phyloP scores from a whole-genome alignment of 23 tunicate genomes.

The Aplidium turbinatum region DNA sequence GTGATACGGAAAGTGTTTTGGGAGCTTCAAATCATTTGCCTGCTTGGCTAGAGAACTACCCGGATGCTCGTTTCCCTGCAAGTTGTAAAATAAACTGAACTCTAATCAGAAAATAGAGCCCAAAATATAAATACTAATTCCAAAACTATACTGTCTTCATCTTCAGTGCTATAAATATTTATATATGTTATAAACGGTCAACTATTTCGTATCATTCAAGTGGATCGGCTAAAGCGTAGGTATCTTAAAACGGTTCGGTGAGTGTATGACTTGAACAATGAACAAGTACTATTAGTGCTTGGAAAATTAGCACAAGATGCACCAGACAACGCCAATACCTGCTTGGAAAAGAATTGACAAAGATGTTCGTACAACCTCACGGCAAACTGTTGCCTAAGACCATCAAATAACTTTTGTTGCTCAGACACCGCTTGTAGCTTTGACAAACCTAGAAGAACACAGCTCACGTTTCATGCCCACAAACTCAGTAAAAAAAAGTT shows the following conservation, averaged over 20 bases:
- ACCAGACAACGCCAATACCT: constrained; percentile 28
- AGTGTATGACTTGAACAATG: no score
- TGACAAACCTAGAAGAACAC: constrained; percentile 63
- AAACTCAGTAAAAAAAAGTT: no score
- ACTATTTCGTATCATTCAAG: no score
- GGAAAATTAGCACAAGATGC: background rate
- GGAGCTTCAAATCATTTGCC: constrained; percentile 49
- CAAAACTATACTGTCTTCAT: no score
- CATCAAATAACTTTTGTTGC: constrained; percentile 87
- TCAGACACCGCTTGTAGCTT: constrained; percentile 82
- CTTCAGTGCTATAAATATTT: no score
- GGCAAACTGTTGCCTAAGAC: constrained; percentile 69
- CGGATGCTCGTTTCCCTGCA: constrained; percentile 79
- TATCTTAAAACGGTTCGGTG: no score
- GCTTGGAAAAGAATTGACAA: constrained; percentile 40
- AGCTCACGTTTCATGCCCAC: no score
- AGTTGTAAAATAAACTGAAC: background rate
- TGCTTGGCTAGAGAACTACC: constrained; percentile 40
- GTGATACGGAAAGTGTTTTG: constrained; percentile 91
- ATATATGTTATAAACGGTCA: no score
- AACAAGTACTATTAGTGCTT: no score
- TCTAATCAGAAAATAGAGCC: no score
- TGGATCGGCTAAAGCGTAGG: no score
- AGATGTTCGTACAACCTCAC: constrained; percentile 71
- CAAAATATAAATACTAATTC: no score